Conservation (phyloP, 2,888 invertebrate species). For the Cheilosia scutellata region DNA sequence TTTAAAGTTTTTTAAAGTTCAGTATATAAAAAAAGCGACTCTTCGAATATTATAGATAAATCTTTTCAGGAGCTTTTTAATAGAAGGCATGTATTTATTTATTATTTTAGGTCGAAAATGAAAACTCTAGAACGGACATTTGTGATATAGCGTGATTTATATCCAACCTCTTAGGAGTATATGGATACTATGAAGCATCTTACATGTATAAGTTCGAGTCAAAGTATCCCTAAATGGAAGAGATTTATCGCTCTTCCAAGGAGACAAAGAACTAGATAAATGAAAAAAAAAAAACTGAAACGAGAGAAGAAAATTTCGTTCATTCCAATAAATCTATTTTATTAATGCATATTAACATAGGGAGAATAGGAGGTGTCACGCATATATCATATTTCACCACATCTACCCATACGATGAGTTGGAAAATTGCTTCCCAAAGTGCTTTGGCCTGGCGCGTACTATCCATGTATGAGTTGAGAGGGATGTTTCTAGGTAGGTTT, state of each 20-base stretch:
- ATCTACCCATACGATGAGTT: constrained; percentile 23
- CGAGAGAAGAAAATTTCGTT: constrained; percentile 48
- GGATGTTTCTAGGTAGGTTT: constrained; percentile 27
- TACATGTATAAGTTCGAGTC: constrained; percentile 8
- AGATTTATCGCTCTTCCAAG: constrained; percentile 66
- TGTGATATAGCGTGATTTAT: constrained; percentile 37
- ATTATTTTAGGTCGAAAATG: constrained; percentile 12
- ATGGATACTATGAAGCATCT: constrained; percentile 48
- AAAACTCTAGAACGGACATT: constrained; percentile 44
- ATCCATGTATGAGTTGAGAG: constrained; percentile 5
- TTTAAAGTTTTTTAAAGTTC: constrained; percentile 51
- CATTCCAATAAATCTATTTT: constrained; percentile 76
- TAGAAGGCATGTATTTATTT: constrained; percentile 29
- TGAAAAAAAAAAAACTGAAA: constrained; percentile 43
- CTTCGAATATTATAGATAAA: constrained; percentile 43
- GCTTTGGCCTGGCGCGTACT: constrained; percentile 21
- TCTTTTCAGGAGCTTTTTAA: constrained; percentile 24
- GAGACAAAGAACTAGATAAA: constrained; percentile 67
- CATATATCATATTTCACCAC: constrained; percentile 74
- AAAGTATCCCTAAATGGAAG: constrained; percentile 24
- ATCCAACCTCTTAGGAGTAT: not conserved
- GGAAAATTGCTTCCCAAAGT: constrained; percentile 50
- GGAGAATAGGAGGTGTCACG: constrained; percentile 73
- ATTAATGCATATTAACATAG: constrained; percentile 77
- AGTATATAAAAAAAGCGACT: constrained; percentile 25